Evolutionary conservation across 2,888 invertebrate species (phyloP).

Genomic region (Zygothrica quintamaculata): DNA sequence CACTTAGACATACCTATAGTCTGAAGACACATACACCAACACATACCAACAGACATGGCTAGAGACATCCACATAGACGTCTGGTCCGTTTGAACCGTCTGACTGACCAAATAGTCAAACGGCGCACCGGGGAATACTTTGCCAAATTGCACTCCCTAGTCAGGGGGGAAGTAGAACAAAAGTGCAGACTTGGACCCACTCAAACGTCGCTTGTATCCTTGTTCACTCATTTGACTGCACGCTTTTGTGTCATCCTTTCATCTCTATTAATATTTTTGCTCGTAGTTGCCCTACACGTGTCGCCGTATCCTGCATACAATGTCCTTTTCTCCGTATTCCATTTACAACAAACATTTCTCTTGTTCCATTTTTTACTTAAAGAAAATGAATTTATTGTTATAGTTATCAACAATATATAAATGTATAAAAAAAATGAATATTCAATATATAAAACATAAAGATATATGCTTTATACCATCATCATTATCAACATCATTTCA

Average conservation of each 20-base stretch:
- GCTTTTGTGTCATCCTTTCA: conserved; percentile 57
- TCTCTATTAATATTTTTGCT: conserved; percentile 56
- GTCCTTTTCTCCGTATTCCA: no score
- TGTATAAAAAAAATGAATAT: no score
- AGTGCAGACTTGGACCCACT: not conserved
- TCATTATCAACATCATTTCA: no score
- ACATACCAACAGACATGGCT: conserved; percentile 19
- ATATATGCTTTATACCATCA: no score
- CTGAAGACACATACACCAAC: conserved; percentile 7
- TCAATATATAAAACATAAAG: no score
- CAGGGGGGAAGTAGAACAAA: conserved; percentile 1
- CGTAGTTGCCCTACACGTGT: conserved; percentile 47
- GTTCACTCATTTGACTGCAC: conserved; percentile 70
- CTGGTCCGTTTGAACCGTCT: conserved; percentile 30
- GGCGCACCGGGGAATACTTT: conserved; percentile 76
- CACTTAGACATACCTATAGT: conserved; percentile 65
- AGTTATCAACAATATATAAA: no score
- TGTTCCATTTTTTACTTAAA: no score
- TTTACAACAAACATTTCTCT: no score
- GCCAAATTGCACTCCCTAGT: conserved; percentile 69
- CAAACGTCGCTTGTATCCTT: conserved; percentile 41
- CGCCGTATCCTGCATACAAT: not conserved
- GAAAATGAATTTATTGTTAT: no score
- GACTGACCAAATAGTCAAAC: conserved; percentile 62
- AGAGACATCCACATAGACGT: conserved; percentile 33